Evolutionary conservation across 2,113 vertebrate species (phyloP), one percentile per base, ranked within the genome.

Genomic region (Dasyornis broadbenti): DNA sequence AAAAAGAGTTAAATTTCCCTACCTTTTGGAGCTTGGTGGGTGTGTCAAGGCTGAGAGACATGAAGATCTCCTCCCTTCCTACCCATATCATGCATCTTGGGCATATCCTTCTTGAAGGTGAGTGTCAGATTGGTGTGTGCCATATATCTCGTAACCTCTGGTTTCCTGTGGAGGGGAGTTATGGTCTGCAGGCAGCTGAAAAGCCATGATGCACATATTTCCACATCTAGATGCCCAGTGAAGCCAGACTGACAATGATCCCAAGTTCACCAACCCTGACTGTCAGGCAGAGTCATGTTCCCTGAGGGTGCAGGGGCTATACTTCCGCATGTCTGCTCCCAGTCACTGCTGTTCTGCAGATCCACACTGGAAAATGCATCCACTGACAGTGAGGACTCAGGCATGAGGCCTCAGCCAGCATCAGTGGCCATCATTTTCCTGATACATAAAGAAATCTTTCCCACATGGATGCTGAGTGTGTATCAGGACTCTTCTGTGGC

Each of bases 251-350:
- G 23, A 31, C 19, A 11, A 16, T 1, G 1, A 12, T 75, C 22
- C n/a, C 15, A 30, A 39, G 21, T 21, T 70, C 47, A 61, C 10
- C 3, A 3, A 6, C 10, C 31, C 21, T 44, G 35, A 24, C 60
- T 47, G 24, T 11, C 68, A 57, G 22, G 7, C 5, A 8, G 37
- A 35, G 15, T 14, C 13, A 0, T 1, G 9, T 44, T 23, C 27
- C 52, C 30, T 40, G 9, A 10, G 12, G 13, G 22, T 53, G 18
- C 39, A n/a, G 6, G 2, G 31, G 8, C 19, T 49, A n/a, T 15
- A 16, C 14, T 68, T 70, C 44, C 49, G 63, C 15, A 9, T 19
- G 9, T 57, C 52, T 6, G 1, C 15, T 69, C 44, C 39, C 7
- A 10, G 50, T 86, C 61, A 20, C 5, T 71, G 22, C 16, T 63